A percentile compares a stretch with the other conserved stretches of the same genome.
phyloP scores from a whole-genome alignment of 2,113 vertebrate species.

The Cephalopterus ornatus region DNA sequence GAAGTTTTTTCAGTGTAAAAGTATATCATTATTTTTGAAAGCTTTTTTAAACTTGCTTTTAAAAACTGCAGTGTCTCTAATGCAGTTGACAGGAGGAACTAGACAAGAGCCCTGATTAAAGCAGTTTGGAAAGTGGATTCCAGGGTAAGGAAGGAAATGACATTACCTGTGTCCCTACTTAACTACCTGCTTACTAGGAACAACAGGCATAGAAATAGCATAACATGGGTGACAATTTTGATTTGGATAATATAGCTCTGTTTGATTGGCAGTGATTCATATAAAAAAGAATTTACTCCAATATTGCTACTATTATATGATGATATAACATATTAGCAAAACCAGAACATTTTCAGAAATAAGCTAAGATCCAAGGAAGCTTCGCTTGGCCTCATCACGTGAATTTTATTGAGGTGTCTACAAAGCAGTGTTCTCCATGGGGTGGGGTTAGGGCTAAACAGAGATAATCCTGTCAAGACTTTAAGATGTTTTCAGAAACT shows the following conservation, averaged over 20 bases:
- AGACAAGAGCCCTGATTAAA: not conserved
- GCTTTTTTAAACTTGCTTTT: not conserved
- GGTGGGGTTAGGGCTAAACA: not conserved
- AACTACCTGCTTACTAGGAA: not conserved
- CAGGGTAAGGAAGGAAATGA: not conserved
- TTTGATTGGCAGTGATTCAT: not conserved
- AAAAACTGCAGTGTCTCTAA: not conserved
- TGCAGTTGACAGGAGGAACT: not conserved
- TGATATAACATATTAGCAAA: not conserved
- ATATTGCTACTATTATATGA: not conserved
- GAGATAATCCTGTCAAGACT: constrained; percentile 37
- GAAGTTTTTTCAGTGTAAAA: not conserved
- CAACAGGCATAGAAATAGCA: not conserved
- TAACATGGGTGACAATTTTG: not conserved
- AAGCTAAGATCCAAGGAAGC: not conserved
- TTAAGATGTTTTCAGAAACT: constrained; percentile 56
- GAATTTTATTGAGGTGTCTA: not conserved
- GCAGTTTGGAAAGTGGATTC: not conserved
- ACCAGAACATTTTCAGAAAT: not conserved
- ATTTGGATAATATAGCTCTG: not conserved
- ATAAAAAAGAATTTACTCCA: not conserved
- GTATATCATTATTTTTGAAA: not conserved
- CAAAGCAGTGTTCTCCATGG: not conserved
- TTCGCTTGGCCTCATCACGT: not conserved
- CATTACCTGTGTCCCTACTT: not conserved